A percentile compares a stretch with the other conserved stretches of the same genome.
Conservation (phyloP, 2,113 vertebrate genomes). For the Pampusana beccarii region DNA sequence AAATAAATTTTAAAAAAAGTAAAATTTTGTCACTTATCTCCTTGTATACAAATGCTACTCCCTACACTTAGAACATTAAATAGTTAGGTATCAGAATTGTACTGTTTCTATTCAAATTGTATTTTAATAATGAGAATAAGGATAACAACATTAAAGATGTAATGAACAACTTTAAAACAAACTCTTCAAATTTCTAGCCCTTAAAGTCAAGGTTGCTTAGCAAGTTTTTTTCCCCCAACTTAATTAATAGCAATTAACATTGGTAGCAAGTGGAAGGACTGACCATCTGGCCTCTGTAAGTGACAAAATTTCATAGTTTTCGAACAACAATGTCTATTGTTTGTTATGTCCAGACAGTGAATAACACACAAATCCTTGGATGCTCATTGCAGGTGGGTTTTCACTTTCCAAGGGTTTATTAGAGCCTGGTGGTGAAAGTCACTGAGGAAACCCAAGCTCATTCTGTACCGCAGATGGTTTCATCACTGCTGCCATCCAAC, state of each 20-base stretch:
- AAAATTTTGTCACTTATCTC: not conserved
- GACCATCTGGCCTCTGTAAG: not conserved
- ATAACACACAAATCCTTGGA: not conserved
- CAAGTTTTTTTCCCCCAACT: not conserved
- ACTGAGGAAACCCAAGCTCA: not conserved
- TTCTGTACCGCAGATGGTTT: not conserved
- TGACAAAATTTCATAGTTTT: not conserved
- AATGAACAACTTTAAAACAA: not conserved
- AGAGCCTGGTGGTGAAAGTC: not conserved
- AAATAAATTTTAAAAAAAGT: not conserved
- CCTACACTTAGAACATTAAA: not conserved
- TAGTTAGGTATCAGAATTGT: not conserved
- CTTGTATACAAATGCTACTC: not conserved
- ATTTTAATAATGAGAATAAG: not conserved
- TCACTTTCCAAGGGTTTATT: not conserved
- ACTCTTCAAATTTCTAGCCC: not conserved
- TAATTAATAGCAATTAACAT: slow-evolving; percentile 9
- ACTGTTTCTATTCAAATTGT: not conserved
- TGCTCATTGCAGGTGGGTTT: not conserved
- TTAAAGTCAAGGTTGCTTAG: not conserved
- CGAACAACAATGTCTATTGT: not conserved
- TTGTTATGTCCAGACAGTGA: not conserved
- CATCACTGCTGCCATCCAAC: not conserved
- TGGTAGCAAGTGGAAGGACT: not conserved
- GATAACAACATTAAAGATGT: not conserved